phyloP scores from a whole-genome alignment of 2,888 invertebrate genomes.

The Carabus problematicus region DNA sequence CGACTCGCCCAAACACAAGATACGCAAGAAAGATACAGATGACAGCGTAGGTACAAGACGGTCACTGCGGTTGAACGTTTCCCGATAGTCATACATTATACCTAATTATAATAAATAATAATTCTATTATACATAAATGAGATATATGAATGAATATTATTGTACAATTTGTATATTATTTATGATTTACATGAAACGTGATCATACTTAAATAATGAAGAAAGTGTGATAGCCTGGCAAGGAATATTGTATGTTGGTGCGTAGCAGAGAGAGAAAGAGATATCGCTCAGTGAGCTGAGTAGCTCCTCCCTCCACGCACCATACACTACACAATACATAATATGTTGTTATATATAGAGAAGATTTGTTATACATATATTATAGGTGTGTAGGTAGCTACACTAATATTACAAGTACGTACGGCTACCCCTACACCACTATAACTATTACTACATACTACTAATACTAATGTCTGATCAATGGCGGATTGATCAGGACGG shows the following conservation, averaged over 20 bases:
- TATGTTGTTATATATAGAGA: background rate
- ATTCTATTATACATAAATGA: constrained; percentile 29
- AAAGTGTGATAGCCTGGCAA: constrained; percentile 40
- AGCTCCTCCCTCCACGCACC: no score
- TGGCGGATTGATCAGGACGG: constrained; percentile 9
- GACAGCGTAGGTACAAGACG: constrained; percentile 17
- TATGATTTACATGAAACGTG: constrained; percentile 42
- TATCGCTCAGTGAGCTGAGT: background rate
- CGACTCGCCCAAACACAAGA: constrained; percentile 52
- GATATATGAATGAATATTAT: constrained; percentile 32
- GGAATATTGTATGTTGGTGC: no score
- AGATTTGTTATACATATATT: background rate
- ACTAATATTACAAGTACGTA: background rate
- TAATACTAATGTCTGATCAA: background rate
- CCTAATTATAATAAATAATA: constrained; percentile 24
- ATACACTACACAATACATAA: no score
- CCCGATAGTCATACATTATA: constrained; percentile 39
- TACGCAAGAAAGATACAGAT: constrained; percentile 51
- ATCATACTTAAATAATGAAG: constrained; percentile 37
- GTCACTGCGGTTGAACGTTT: constrained; percentile 39
- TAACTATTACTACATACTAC: constrained; percentile 19
- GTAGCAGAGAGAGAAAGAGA: no score
- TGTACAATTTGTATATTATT: constrained; percentile 39
- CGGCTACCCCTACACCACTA: constrained; percentile 21
- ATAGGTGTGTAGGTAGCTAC: constrained; percentile 12